Conservation (phyloP, 2,888 invertebrate genomes). For the Eilema depressum region DNA sequence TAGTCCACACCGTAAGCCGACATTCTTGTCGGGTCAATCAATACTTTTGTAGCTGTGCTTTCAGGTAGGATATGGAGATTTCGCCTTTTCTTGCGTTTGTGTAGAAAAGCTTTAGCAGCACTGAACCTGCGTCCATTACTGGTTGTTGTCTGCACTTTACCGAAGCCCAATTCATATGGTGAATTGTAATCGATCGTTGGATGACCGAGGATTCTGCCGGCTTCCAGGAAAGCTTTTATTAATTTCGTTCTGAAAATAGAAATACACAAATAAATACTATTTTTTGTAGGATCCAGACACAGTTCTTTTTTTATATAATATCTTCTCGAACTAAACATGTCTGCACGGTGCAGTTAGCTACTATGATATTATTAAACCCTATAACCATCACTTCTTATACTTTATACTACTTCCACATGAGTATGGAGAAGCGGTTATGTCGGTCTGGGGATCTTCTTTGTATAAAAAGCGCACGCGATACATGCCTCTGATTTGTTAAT, state of each 20-base stretch:
- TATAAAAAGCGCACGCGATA: too few species aligned
- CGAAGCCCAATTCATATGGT: constrained; percentile 88
- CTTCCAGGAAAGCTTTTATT: constrained; percentile 85
- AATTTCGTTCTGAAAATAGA: constrained; percentile 71
- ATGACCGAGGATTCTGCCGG: constrained; percentile 89
- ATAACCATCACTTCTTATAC: too few species aligned
- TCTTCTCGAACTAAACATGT: too few species aligned
- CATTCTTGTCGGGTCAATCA: constrained; percentile 88
- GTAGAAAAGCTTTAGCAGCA: constrained; percentile 89
- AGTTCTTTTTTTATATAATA: neutral
- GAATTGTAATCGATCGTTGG: constrained; percentile 90
- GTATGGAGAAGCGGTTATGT: too few species aligned
- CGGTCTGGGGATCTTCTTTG: too few species aligned
- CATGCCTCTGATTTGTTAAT: too few species aligned
- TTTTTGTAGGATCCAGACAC: neutral
- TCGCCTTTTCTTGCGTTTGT: constrained; percentile 85
- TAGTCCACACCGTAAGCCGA: constrained; percentile 90
- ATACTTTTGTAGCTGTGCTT: constrained; percentile 88
- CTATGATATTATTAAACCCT: neutral
- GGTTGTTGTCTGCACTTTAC: constrained; percentile 88
- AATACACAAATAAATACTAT: neutral
- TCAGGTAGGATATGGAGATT: constrained; percentile 91
- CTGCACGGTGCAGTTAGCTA: neutral
- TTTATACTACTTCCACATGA: too few species aligned
- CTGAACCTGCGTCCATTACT: constrained; percentile 88